Evolutionary conservation across 2,113 vertebrate genomes (phyloP).

Genomic region (Amazona guildingii): DNA sequence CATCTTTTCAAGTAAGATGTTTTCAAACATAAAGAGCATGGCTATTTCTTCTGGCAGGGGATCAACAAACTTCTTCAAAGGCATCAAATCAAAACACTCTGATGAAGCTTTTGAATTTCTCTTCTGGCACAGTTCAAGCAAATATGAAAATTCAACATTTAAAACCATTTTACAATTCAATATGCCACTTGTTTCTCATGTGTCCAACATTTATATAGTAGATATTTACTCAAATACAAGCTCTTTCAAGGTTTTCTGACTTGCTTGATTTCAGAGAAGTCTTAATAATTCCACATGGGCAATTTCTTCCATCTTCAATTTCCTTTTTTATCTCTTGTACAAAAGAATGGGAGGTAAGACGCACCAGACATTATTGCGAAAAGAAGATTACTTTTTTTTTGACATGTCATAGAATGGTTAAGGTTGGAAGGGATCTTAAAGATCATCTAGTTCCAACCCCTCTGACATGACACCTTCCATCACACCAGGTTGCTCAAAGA

Average conservation of each 20-base stretch:
- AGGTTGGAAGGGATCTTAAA: not conserved
- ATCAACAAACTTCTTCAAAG: conserved; percentile 19
- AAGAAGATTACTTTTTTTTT: not conserved
- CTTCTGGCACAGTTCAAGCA: not conserved
- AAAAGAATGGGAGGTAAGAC: not conserved
- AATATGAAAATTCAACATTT: not conserved
- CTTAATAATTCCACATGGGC: not conserved
- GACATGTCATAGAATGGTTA: not conserved
- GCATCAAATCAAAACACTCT: not conserved
- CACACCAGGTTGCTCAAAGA: not conserved
- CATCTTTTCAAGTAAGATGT: not conserved
- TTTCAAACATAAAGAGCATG: conserved; percentile 25
- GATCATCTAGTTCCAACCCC: not conserved
- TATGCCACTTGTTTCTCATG: not conserved
- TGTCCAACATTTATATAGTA: not conserved
- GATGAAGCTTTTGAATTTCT: not conserved
- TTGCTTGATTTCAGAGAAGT: not conserved
- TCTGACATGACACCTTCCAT: not conserved
- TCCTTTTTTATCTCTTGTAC: not conserved
- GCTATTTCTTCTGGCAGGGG: not conserved
- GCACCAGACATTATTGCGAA: not conserved
- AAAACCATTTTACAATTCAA: not conserved
- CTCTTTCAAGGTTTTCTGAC: not conserved
- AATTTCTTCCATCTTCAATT: not conserved
- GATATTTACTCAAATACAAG: not conserved